Percentiles rank a stretch among this genome's conserved stretches.
These are phyloP conservation scores for Jaculus jaculus DNA, from an alignment of 2,113 vertebrate genomes.

Conservation along the genomic window DNA sequence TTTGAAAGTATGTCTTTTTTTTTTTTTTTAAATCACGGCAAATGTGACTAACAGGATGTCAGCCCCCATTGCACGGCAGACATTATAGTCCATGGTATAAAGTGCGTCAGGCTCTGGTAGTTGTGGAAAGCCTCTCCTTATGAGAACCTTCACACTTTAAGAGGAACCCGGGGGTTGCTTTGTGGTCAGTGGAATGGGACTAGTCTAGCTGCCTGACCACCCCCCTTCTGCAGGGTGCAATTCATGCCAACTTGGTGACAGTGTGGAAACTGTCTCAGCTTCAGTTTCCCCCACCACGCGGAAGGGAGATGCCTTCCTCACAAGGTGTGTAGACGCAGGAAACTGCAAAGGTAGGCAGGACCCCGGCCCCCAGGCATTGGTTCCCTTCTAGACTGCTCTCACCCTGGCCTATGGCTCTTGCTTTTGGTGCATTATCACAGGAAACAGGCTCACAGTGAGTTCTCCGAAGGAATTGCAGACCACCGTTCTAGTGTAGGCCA, in stretches of 20 bases:
- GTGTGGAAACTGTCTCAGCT: too few relatives aligned
- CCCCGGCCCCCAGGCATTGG: fast-evolving
- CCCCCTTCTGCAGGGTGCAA: fast-evolving
- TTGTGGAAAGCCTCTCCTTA: not conserved
- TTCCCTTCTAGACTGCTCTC: too few relatives aligned
- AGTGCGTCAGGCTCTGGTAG: not conserved
- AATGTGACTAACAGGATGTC: not conserved
- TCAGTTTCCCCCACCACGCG: not conserved
- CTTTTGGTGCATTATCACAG: constrained; percentile 57
- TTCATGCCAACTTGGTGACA: not conserved
- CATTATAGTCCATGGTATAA: not conserved
- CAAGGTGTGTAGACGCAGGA: not conserved
- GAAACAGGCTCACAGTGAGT: constrained; percentile 58
- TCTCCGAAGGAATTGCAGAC: constrained; percentile 75
- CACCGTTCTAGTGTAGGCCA: constrained; percentile 68
- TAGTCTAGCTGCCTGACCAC: fast-evolving
- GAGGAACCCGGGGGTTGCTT: too few relatives aligned
- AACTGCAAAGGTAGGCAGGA: not conserved
- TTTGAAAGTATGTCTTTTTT: not conserved
- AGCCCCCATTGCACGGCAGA: fast-evolving
- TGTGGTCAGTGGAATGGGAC: fast-evolving
- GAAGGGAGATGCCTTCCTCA: not conserved
- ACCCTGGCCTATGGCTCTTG: not conserved
- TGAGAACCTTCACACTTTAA: not conserved
- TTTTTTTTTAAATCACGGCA: not conserved